Percentiles rank a stretch among this genome's conserved stretches.
These are phyloP conservation scores for Eulithis prunata DNA, from an alignment of 2,888 invertebrate species.

Conservation along the genomic window DNA sequence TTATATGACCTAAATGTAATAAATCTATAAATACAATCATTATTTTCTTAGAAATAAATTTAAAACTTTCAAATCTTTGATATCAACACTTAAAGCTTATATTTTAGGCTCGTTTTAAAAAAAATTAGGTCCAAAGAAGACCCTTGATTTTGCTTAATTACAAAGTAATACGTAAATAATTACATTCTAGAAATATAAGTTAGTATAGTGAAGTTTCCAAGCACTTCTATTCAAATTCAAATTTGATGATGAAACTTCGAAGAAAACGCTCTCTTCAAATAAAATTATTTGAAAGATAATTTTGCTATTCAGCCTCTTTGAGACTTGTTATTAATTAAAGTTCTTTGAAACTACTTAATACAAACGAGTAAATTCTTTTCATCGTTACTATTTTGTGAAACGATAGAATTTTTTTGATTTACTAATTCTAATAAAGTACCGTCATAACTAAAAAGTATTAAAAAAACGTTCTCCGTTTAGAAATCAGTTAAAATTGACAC, in stretches of 20 bases:
- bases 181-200: neutral
- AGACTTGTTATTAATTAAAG: conserved; percentile 30
- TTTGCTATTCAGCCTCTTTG: conserved; percentile 32
- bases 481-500: conserved; percentile 10
- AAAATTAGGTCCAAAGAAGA: conserved; percentile 17
- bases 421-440: neutral
- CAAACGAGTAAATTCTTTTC: conserved; percentile 24
- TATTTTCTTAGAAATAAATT: conserved; percentile 13
- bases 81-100: conserved; percentile 76
- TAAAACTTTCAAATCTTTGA: conserved; percentile 66
- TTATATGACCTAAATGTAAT: neutral
- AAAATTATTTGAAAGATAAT: conserved; percentile 10
- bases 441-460: neutral
- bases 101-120: conserved; percentile 63
- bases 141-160: conserved; percentile 8
- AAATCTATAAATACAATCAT: conserved; percentile 6
- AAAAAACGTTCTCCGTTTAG: neutral
- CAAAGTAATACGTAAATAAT: neutral
- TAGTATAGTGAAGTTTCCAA: conserved; percentile 5
- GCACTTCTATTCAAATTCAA: conserved; percentile 10
- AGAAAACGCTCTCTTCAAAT: conserved; percentile 7
- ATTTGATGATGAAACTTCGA: neutral
- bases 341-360: conserved; percentile 20
- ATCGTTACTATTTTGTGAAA: conserved; percentile 3
- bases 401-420: conserved; percentile 6